Conservation (phyloP, 2,888 invertebrate genomes). For the Chloroclysta siterata region DNA sequence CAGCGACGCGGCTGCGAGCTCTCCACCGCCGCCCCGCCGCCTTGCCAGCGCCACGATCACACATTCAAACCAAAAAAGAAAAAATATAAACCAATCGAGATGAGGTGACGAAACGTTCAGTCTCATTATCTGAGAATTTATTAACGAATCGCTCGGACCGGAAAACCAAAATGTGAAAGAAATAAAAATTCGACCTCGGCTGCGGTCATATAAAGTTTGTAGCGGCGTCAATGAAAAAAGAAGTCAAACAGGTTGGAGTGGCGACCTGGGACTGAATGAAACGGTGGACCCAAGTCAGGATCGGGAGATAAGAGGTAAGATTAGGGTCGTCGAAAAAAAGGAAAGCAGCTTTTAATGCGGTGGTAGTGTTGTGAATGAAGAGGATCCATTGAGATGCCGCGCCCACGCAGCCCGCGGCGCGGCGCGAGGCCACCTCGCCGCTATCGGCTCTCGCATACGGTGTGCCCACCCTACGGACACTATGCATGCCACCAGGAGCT, state of each 20-base stretch:
- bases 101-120: conserved; percentile 85
- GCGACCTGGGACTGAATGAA: conserved; percentile 82
- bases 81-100: conserved; percentile 81
- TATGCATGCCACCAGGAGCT: conserved; percentile 1
- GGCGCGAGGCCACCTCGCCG: conserved; percentile 34
- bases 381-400: conserved; percentile 79
- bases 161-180: conserved; percentile 85
- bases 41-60: conserved; percentile 73
- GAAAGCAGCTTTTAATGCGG: conserved; percentile 80
- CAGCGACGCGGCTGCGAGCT: conserved; percentile 45
- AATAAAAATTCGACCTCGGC: conserved; percentile 84
- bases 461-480: neutral
- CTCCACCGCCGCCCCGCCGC: conserved; percentile 45
- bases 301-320: conserved; percentile 82
- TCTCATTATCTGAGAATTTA: conserved; percentile 85
- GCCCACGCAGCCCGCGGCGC: conserved; percentile 71
- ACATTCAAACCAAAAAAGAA: conserved; percentile 78
- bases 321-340: conserved; percentile 78
- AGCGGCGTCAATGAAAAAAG: conserved; percentile 83
- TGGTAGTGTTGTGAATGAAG: conserved; percentile 83
- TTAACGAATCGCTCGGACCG: conserved; percentile 84
- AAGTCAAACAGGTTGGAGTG: conserved; percentile 79
- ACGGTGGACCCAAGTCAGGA: conserved; percentile 78
- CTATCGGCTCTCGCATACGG: conserved; percentile 6
- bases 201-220: conserved; percentile 83